These are phyloP conservation scores for Xiphias gladius DNA, from an alignment of 2,113 vertebrate genomes.

Conservation along the genomic window DNA sequence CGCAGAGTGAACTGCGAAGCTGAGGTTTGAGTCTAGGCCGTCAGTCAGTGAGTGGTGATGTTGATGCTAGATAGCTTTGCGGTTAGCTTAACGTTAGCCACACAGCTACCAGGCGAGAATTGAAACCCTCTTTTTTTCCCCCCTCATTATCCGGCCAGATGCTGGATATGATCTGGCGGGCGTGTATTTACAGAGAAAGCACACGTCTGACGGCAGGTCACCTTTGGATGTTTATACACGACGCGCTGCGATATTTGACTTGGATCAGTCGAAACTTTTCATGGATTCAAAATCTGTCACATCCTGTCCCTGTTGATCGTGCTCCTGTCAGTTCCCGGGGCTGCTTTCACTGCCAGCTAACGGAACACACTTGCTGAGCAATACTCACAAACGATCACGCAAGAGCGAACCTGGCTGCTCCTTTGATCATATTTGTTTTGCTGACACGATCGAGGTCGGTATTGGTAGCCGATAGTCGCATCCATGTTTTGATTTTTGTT, in stretches of 20 bases:
- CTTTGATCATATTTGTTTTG: constrained; percentile 14
- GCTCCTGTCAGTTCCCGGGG: constrained; percentile 21
- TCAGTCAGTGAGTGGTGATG: constrained; percentile 71
- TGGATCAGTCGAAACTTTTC: constrained; percentile 65
- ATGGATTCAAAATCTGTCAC: constrained; percentile 65
- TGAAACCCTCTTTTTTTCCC: constrained; percentile 31
- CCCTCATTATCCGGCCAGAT: constrained; percentile 12
- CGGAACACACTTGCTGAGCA: background rate
- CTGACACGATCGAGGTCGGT: background rate
- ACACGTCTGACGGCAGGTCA: background rate
- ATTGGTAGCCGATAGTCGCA: constrained; percentile 1
- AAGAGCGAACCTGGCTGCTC: background rate
- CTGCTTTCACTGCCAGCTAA: background rate
- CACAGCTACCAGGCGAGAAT: constrained; percentile 63
- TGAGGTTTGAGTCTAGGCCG: constrained; percentile 77
- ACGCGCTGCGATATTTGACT: constrained; percentile 22
- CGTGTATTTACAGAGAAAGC: background rate
- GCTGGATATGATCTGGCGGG: background rate
- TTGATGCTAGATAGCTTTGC: constrained; percentile 75
- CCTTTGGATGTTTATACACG: background rate
- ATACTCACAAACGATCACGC: background rate
- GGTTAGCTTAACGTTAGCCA: constrained; percentile 71
- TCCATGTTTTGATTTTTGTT: constrained; percentile 17
- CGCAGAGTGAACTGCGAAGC: constrained; percentile 21
- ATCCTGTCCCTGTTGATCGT: constrained; percentile 73